Evolutionary conservation across 1,140 invertebrate genomes (phyloP).

Genomic region (Lamellibrachia luymesi): DNA sequence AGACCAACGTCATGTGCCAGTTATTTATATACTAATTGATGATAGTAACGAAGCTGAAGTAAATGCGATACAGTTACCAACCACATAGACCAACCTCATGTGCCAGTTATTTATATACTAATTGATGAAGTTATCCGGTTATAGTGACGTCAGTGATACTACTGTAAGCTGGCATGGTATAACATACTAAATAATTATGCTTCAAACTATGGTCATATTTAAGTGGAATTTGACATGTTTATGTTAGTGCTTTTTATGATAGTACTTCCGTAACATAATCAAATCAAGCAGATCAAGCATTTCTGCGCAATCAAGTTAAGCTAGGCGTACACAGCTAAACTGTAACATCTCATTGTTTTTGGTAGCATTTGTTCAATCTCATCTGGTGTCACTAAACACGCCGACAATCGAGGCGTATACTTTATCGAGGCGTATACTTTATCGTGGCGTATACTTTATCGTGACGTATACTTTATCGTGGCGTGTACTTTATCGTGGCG

Average conservation of each 20-base stretch:
- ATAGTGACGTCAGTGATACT: background rate
- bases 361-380: background rate
- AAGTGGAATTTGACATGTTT: background rate
- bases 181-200: background rate
- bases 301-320: too few species aligned
- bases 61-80: background rate
- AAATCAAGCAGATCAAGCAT: too few species aligned
- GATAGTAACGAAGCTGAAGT: background rate
- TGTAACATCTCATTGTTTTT: too few species aligned
- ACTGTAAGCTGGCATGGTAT: background rate
- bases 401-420: background rate
- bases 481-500: too few species aligned
- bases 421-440: too few species aligned
- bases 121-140: background rate
- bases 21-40: too few species aligned
- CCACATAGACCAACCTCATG: too few species aligned
- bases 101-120: too few species aligned
- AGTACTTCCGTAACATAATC: background rate
- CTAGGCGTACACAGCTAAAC: too few species aligned
- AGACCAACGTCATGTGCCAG: too few species aligned
- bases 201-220: background rate
- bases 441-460: too few species aligned
- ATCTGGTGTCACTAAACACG: background rate
- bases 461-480: too few species aligned
- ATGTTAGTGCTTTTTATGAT: background rate